Evolutionary conservation across 92 coral and sea anemone species (phyloP).

Genomic region (Isaurus tuberculatus): DNA sequence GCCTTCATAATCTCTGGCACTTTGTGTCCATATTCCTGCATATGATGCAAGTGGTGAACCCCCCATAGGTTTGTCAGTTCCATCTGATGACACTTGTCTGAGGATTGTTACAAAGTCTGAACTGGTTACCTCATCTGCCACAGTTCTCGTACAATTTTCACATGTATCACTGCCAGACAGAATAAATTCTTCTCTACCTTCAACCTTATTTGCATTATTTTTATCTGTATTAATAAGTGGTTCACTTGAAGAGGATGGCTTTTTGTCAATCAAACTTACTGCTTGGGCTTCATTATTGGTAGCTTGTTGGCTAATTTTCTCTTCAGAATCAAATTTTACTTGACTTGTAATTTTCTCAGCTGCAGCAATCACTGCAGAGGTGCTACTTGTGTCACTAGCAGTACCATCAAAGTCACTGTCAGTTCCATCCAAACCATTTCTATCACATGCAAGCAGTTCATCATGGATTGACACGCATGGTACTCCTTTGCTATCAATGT

Average conservation of each 20-base stretch:
- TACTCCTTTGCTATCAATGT: not conserved
- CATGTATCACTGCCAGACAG: not conserved
- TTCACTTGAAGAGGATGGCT: not conserved
- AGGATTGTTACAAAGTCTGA: slow-evolving; percentile 31
- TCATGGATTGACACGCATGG: slow-evolving; percentile 32
- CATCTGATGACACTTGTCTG: slow-evolving; percentile 34
- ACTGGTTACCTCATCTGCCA: not conserved
- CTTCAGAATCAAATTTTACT: not conserved
- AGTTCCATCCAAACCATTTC: slow-evolving; percentile 21
- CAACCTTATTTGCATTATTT: not conserved
- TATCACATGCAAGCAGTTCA: slow-evolving; percentile 26
- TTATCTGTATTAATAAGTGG: not conserved
- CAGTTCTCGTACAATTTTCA: not conserved
- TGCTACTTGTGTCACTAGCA: slow-evolving; percentile 65
- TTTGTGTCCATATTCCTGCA: slow-evolving; percentile 39
- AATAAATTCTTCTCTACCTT: not conserved
- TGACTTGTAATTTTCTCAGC: slow-evolving; percentile 81
- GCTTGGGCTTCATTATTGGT: not conserved
- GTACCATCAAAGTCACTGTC: slow-evolving; percentile 47
- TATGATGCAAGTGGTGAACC: slow-evolving; percentile 12
- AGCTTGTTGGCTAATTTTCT: not conserved
- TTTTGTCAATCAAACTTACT: not conserved
- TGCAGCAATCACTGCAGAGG: slow-evolving; percentile 78
- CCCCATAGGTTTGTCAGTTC: slow-evolving; percentile 19
- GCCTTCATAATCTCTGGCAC: not conserved